phyloP scores from a whole-genome alignment of 2,888 invertebrate species.

The Archaeoteleia sp. region DNA sequence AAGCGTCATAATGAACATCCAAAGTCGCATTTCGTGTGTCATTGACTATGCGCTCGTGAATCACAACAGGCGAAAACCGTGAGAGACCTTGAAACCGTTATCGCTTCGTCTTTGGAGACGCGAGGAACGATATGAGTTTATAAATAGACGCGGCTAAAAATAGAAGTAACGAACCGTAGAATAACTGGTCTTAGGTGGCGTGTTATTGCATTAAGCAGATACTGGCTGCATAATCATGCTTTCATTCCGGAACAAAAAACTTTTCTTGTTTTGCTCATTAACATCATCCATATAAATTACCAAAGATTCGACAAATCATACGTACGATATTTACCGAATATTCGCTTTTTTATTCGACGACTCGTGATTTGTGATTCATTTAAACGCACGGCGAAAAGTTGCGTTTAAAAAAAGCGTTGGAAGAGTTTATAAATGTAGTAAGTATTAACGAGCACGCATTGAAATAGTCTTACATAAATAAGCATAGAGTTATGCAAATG shows the following conservation, averaged over 20 bases:
- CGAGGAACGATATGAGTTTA: constrained; percentile 48
- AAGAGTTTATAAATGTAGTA: constrained; percentile 18
- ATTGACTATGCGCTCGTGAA: constrained; percentile 39
- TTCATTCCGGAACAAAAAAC: constrained; percentile 30
- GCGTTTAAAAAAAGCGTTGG: constrained; percentile 6
- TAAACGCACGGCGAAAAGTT: constrained; percentile 11
- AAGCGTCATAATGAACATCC: too few relatives aligned
- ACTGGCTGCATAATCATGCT: constrained; percentile 45
- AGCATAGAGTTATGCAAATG: constrained; percentile 40
- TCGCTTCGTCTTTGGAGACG: constrained; percentile 49
- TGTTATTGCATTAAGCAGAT: constrained; percentile 36
- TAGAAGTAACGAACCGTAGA: constrained; percentile 48
- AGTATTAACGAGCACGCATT: constrained; percentile 38
- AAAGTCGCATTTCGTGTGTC: constrained; percentile 6
- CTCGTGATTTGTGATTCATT: too few relatives aligned
- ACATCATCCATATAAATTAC: neutral
- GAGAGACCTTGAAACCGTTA: constrained; percentile 52
- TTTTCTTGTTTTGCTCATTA: constrained; percentile 14
- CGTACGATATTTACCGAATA: too few relatives aligned
- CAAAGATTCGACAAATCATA: neutral
- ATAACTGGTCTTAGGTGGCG: constrained; percentile 49
- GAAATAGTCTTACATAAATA: constrained; percentile 37
- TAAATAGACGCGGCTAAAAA: constrained; percentile 52
- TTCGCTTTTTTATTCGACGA: too few relatives aligned
- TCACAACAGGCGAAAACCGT: constrained; percentile 42